Conservation (phyloP, 2,797 vertebrate genomes). For the Megalops cyprinoides region DNA sequence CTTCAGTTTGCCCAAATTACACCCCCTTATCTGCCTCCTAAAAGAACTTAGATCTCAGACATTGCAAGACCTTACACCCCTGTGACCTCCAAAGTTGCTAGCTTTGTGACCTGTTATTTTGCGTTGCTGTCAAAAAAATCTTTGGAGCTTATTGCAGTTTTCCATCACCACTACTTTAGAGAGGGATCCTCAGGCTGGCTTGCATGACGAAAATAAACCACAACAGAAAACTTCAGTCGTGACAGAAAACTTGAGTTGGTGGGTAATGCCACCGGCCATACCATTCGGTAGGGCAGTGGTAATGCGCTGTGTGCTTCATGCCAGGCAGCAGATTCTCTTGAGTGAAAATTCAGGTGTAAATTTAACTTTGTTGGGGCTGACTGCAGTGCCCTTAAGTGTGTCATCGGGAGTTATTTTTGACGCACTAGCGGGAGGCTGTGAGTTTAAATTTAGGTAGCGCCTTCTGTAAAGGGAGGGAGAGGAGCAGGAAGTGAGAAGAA, state of each 20-base stretch:
- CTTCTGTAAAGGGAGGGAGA: neutral
- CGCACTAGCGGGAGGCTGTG: conserved; percentile 27
- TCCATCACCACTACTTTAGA: neutral
- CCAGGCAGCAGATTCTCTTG: neutral
- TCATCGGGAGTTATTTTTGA: conserved; percentile 40
- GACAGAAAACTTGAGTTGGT: neutral
- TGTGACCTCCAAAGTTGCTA: too few species aligned
- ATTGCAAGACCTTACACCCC: too few species aligned
- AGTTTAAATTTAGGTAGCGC: conserved; percentile 25
- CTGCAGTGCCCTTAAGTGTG: conserved; percentile 30
- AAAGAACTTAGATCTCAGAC: too few species aligned
- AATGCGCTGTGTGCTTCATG: neutral
- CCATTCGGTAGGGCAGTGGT: neutral
- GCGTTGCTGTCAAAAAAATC: neutral
- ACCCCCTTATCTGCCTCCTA: too few species aligned
- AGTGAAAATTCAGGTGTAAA: conserved; percentile 18
- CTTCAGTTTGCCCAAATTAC: too few species aligned
- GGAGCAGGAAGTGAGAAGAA: neutral
- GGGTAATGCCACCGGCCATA: too few species aligned
- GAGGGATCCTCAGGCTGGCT: neutral
- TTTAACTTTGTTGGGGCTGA: conserved; percentile 12
- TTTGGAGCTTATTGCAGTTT: neutral
- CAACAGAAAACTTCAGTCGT: neutral
- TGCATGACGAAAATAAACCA: neutral
- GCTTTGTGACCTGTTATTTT: too few species aligned